Base-by-base conservation (phyloP, 30 jellyfish, hydroid and myxozoan species). In the Rhopilema esculentum region DNA sequence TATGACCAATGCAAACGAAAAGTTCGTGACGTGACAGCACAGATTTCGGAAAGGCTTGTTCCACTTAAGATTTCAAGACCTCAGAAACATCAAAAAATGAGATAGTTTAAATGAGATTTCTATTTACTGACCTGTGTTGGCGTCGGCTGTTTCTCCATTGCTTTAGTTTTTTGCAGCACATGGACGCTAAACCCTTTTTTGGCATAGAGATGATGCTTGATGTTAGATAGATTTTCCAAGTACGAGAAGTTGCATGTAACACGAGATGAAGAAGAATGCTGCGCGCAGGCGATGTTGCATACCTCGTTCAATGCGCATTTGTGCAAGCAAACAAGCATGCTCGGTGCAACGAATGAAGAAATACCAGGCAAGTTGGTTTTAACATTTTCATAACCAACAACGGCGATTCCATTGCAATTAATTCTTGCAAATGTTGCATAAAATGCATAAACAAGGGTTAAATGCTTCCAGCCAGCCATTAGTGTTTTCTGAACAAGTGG, bases 271-370 rank as follows among this genome's bases (percentile, higher is more conserved):
- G 69, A n/a, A 1, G 20, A 21, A 16, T 49, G 33, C 12, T 49
- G 25, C 48, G 40, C 71, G 40, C 69, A 19, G 16, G 51, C 85
- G 18, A 49, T 71, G 33, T 74, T 74, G 85, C 71, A 74, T 20
- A 9, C 12, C 1, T 33, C 49, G 23, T 74, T 24, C 4, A 20
- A 24, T 15, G 29, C 49, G 22, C 85, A 74, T 21, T 31, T 19
- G 23, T 74, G 85, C 28, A 74, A 16, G 23, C 85, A 74, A 16
- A 22, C 51, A 24, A 15, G 29, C 51, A 67, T 67, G 51, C 85
- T 74, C 49, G 26, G n/a, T 31, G 85, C 24, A 21, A 18, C 24
- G 57, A 32, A 71, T 23, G 9, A 8, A 16, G 63, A 20, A 19
- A 28, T 63, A 51, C 15, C 19, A 26, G 82, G 82, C 82, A 71